These are phyloP conservation scores for Drosophila pegasa DNA, from an alignment of 2,888 invertebrate species.

Conservation along the genomic window DNA sequence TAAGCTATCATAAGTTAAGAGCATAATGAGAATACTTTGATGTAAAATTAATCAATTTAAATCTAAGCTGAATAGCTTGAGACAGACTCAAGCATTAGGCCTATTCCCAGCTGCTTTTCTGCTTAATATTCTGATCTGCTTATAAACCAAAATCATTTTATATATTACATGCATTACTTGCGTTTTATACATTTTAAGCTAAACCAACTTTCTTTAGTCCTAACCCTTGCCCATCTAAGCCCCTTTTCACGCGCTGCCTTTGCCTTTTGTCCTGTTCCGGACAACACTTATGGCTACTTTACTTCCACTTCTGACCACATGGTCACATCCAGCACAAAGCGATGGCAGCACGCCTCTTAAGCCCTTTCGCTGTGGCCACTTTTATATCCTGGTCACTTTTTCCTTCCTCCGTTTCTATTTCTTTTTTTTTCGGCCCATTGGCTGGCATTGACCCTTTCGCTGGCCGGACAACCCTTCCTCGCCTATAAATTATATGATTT, in stretches of 20 bases:
- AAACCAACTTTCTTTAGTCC: slow-evolving; percentile 16
- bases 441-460: slow-evolving; percentile 45
- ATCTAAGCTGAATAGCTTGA: too few species aligned
- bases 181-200: neutral
- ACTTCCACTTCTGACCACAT: slow-evolving; percentile 64
- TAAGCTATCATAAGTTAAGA: too few species aligned
- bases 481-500: slow-evolving; percentile 76
- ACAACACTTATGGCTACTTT: slow-evolving; percentile 40
- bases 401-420: slow-evolving; percentile 55
- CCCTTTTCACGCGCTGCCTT: neutral
- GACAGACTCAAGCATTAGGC: too few species aligned
- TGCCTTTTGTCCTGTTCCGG: slow-evolving; percentile 28
- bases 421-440: slow-evolving; percentile 24
- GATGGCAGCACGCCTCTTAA: slow-evolving; percentile 59
- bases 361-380: slow-evolving; percentile 68
- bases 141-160: neutral
- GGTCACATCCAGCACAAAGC: slow-evolving; percentile 53
- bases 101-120: too few species aligned
- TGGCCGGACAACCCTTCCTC: slow-evolving; percentile 49
- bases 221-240: neutral
- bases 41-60: too few species aligned
- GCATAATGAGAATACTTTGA: too few species aligned
- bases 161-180: neutral
- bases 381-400: slow-evolving; percentile 66
- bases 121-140: neutral